Base-by-base conservation (phyloP, 2,797 vertebrate species). In the Halcyon chelicuti region DNA sequence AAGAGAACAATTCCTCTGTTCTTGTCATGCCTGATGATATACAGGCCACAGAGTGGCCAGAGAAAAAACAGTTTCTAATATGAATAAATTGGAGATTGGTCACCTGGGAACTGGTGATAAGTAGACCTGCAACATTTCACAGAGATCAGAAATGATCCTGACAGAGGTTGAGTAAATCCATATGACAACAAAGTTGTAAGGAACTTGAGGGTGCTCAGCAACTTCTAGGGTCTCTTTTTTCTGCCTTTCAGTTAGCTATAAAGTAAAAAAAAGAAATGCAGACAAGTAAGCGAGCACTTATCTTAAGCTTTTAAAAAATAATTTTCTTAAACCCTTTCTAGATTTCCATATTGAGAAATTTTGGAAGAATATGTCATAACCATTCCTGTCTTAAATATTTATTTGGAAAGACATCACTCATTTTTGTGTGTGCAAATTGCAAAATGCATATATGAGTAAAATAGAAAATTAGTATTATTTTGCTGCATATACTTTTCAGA, bases 1-100 rank as follows among this genome's bases (percentile, higher is more conserved):
- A 14, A 77, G 55, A 93, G 77, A 87, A 77, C 72, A 83, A 16
- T 90, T 79, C 49, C 60, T 87, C 87, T 96, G 68, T 81, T 96
- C 85, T 91, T 90, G 77, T 83, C 77, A 39, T 66, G 55, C n/a
- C 65, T 80, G 84, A 67, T 77, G 61, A 90, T 61, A 71, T 61
- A 54, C 77, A 86, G 80, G 23, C 8, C 35, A 78, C 58, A 73
- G 51, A 92, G 9, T 70, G 17, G 29, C 40, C 51, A 29, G 68
- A 91, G 58, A 37, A 75, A 84, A 85, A 83, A 54, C 2, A 1
- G 5, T 37, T 92, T 93, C 66, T 88, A 82, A 92, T 92, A 74
- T 16, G 42, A 71, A 80, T 66, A 77, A 79, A 80, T 65, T 67
- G 60, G 44, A 94, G 58, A 86, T 84, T 29, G 1, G 35, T 93